phyloP scores from a whole-genome alignment of 1,140 invertebrate genomes.

The Thaumatotibia leucotreta region DNA sequence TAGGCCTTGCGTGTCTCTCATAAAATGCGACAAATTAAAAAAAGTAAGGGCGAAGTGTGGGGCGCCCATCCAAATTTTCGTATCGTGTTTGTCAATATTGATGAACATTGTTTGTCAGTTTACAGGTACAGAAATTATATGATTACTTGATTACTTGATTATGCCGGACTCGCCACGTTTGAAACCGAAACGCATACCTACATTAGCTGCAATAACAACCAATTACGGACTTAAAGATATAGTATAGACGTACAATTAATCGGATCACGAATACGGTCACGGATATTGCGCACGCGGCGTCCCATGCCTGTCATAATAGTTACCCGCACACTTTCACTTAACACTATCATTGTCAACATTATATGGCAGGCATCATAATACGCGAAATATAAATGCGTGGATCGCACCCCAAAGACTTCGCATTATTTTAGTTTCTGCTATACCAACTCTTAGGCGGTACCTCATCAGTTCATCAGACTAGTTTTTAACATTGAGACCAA shows the following conservation, averaged over 20 bases:
- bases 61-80: no score
- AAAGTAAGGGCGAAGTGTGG: no score
- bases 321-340: background rate
- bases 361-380: slow-evolving; percentile 1
- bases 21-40: no score
- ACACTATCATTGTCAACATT: background rate
- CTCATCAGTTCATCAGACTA: no score
- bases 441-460: no score
- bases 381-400: background rate
- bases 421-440: background rate
- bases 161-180: background rate
- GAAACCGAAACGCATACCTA: background rate
- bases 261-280: background rate
- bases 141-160: no score
- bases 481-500: no score
- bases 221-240: background rate
- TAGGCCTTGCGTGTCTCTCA: no score
- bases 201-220: background rate
- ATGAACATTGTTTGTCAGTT: no score
- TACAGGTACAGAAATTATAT: no score
- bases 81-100: no score
- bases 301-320: slow-evolving; percentile 1
- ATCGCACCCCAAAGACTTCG: background rate
- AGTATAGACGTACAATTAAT: background rate
- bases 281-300: background rate